Conservation (phyloP, 2,113 vertebrate species). For the Nesogale talazaci region DNA sequence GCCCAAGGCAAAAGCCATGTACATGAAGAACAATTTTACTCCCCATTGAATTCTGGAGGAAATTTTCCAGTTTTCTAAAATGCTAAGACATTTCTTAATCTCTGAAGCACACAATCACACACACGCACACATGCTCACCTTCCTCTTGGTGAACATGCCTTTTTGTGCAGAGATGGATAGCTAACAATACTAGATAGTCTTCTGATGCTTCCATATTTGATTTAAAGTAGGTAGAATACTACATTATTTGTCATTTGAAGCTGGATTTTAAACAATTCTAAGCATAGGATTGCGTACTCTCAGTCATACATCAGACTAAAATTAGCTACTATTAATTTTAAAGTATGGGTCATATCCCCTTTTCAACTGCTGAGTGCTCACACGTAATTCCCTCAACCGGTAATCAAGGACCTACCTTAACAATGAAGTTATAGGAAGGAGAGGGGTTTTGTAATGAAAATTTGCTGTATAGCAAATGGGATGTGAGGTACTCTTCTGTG, state of each 20-base stretch:
- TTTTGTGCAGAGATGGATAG: neutral
- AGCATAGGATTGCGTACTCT: neutral
- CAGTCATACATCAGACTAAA: neutral
- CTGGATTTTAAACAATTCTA: neutral
- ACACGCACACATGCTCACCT: neutral
- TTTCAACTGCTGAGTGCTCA: neutral
- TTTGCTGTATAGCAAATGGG: neutral
- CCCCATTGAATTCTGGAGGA: neutral
- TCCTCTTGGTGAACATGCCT: neutral
- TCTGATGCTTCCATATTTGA: neutral
- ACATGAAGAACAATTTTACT: neutral
- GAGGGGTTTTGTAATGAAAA: constrained; percentile 20
- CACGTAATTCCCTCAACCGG: neutral
- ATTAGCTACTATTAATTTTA: neutral
- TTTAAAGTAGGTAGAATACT: neutral
- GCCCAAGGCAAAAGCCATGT: no score
- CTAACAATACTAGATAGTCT: neutral
- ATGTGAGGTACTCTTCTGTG: neutral
- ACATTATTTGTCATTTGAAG: neutral
- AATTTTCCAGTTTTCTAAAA: neutral
- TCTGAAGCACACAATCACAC: neutral
- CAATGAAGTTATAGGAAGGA: constrained; percentile 39
- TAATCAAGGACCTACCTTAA: neutral
- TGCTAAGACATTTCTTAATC: neutral
- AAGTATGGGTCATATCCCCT: neutral